phyloP scores from a whole-genome alignment of 2,888 invertebrate genomes.

The Cremastinae sp. region DNA sequence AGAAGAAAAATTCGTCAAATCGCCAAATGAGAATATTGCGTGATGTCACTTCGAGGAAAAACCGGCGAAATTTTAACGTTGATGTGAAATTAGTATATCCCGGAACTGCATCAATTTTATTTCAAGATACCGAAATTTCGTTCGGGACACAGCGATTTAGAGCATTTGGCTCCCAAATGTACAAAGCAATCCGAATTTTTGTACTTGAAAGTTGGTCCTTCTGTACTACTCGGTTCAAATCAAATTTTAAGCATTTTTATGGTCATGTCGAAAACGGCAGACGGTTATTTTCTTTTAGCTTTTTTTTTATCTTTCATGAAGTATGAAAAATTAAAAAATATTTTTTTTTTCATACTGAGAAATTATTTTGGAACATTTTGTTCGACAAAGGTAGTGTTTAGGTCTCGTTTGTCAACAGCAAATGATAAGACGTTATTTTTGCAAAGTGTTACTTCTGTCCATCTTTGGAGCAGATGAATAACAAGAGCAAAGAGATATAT shows the following conservation, averaged over 20 bases:
- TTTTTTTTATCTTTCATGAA: not conserved
- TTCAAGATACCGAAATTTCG: slow-evolving; percentile 28
- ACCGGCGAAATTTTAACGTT: slow-evolving; percentile 42
- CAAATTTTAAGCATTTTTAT: no score
- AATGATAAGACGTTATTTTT: slow-evolving; percentile 5
- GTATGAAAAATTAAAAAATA: not conserved
- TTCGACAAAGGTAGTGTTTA: slow-evolving; percentile 38
- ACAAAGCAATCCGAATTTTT: no score
- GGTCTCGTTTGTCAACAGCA: slow-evolving; percentile 39
- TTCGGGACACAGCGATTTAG: slow-evolving; percentile 4
- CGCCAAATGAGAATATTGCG: slow-evolving; percentile 53
- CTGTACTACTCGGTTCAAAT: no score
- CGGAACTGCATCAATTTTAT: slow-evolving; percentile 28
- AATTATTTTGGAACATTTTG: slow-evolving; percentile 22
- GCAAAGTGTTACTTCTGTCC: slow-evolving; percentile 8
- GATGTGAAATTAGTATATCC: not conserved
- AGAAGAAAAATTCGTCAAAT: slow-evolving; percentile 6
- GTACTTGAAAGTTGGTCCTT: no score
- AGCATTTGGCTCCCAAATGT: no score
- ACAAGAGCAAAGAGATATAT: not conserved
- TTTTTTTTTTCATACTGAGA: not conserved
- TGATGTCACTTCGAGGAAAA: slow-evolving; percentile 31
- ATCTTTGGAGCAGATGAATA: slow-evolving; percentile 10
- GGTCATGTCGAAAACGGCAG: no score
- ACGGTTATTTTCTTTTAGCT: not conserved